These are phyloP conservation scores for Lethrus apterus DNA, from an alignment of 1,140 invertebrate genomes.

Conservation along the genomic window DNA sequence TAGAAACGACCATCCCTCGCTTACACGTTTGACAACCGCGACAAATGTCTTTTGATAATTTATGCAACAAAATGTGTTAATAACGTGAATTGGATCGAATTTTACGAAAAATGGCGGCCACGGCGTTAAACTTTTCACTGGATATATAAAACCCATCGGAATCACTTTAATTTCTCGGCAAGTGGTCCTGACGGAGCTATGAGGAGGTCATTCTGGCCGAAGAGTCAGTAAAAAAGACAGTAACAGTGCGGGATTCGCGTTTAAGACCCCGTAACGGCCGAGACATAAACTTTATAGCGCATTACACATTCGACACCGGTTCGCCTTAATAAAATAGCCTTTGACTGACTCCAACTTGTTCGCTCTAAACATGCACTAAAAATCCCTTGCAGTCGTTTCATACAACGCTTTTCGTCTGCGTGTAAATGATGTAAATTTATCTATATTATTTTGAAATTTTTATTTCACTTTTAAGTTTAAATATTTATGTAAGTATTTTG, in stretches of 20 bases:
- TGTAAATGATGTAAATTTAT: constrained; percentile 6
- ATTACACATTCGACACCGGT: constrained; percentile 39
- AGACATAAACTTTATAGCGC: constrained; percentile 40
- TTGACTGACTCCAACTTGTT: constrained; percentile 16
- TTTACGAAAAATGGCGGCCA: neutral
- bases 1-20: no score
- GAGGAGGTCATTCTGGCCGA: constrained; percentile 38
- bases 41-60: constrained; percentile 1
- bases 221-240: constrained; percentile 36
- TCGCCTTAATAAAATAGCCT: constrained; percentile 38
- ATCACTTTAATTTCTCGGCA: constrained; percentile 25
- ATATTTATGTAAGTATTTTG: constrained; percentile 3
- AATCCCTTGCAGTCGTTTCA: constrained; percentile 3
- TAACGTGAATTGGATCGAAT: neutral
- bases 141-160: constrained; percentile 24
- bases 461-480: constrained; percentile 1
- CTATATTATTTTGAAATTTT: constrained; percentile 5
- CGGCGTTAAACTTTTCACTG: neutral
- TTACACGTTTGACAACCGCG: no score
- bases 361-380: constrained; percentile 11
- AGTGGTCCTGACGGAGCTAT: constrained; percentile 33
- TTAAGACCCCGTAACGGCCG: constrained; percentile 36
- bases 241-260: constrained; percentile 37
- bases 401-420: constrained; percentile 3
- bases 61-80: constrained; percentile 2